A percentile compares a stretch with the other conserved stretches of the same genome.
Evolutionary conservation across 2,888 invertebrate species (phyloP).

Genomic region (Cerastis leucographa): DNA sequence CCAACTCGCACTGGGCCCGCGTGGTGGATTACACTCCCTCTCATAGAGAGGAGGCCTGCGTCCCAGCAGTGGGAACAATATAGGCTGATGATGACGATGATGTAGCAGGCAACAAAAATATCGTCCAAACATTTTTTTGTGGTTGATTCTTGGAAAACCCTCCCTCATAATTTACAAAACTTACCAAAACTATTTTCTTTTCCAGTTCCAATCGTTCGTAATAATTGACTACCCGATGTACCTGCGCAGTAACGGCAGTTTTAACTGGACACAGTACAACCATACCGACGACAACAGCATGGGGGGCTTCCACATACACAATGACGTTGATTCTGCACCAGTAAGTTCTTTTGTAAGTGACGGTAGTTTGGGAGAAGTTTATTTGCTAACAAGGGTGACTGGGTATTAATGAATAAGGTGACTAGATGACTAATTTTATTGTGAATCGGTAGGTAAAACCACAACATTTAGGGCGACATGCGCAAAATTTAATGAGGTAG

Average conservation of each 20-base stretch:
- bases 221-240: constrained; percentile 70
- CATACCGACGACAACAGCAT: constrained; percentile 27
- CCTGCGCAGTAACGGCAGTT: constrained; percentile 50
- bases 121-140: neutral
- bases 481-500: too few relatives aligned
- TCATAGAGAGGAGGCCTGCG: too few relatives aligned
- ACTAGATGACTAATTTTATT: neutral
- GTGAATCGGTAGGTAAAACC: too few relatives aligned
- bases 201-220: constrained; percentile 78
- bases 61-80: too few relatives aligned
- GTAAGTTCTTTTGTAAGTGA: constrained; percentile 74
- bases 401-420: too few relatives aligned
- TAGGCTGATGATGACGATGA: too few relatives aligned
- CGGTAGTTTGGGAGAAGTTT: constrained; percentile 8
- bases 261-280: constrained; percentile 53
- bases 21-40: too few relatives aligned
- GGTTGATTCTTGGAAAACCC: neutral
- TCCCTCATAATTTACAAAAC: neutral
- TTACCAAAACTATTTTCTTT: constrained; percentile 1
- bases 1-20: too few relatives aligned
- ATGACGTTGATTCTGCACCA: constrained; percentile 81
- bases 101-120: neutral
- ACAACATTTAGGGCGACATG: too few relatives aligned
- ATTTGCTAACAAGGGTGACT: neutral
- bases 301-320: constrained; percentile 51